These are phyloP conservation scores for Vireo griseus DNA, from an alignment of 2,797 vertebrate genomes.

Conservation along the genomic window DNA sequence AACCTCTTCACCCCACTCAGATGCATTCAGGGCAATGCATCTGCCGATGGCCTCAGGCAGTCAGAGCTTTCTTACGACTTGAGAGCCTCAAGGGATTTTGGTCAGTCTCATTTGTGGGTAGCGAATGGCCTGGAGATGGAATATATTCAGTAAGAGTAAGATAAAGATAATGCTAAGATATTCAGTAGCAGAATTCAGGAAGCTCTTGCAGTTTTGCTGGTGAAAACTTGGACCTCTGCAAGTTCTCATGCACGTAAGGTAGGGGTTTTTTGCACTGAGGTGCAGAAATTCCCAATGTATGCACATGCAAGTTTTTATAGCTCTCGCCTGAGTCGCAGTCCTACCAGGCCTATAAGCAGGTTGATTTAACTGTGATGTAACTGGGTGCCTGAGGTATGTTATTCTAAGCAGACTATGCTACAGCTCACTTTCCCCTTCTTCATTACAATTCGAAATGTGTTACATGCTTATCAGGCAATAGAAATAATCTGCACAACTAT, in stretches of 20 bases:
- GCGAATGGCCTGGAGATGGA: background rate
- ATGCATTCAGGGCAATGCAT: background rate
- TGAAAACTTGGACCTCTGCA: background rate
- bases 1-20: conserved; percentile 6
- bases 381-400: background rate
- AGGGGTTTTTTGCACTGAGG: background rate
- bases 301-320: background rate
- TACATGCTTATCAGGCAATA: background rate
- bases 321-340: accelerated
- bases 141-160: background rate
- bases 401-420: background rate
- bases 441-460: background rate
- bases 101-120: background rate
- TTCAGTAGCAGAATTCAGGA: background rate
- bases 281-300: background rate
- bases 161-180: background rate
- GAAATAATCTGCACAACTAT: background rate
- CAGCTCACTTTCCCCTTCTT: background rate
- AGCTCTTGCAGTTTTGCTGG: background rate
- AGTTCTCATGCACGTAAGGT: background rate
- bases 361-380: background rate
- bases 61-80: background rate
- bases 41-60: background rate
- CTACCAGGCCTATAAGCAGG: background rate
- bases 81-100: background rate